Evolutionary conservation across 2,113 vertebrate species (phyloP).

Genomic region (Halichoerus grypus): DNA sequence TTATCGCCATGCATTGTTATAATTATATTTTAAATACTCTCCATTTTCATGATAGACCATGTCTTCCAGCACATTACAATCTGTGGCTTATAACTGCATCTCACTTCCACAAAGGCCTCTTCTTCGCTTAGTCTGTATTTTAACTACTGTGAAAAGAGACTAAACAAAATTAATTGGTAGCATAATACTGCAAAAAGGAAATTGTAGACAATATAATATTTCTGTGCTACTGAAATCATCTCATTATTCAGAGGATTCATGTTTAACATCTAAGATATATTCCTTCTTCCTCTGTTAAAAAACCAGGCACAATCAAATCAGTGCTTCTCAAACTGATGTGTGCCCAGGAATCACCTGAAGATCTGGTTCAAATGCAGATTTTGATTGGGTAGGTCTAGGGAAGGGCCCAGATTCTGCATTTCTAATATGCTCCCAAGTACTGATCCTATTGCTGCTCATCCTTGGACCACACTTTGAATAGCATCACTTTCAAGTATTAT

Average conservation of each 20-base stretch:
- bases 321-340: neutral
- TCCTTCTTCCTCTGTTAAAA: neutral
- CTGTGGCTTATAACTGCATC: slow-evolving; percentile 55
- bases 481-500: neutral
- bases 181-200: slow-evolving; percentile 60
- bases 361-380: neutral
- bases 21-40: slow-evolving; percentile 82
- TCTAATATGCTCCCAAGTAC: neutral
- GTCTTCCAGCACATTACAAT: slow-evolving; percentile 60
- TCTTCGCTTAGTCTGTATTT: slow-evolving; percentile 69
- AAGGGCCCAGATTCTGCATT: neutral
- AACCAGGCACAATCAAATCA: neutral
- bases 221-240: slow-evolving; percentile 50
- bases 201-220: slow-evolving; percentile 55
- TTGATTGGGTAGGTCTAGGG: neutral
- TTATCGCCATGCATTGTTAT: slow-evolving; percentile 72
- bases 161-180: slow-evolving; percentile 73
- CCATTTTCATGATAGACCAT: slow-evolving; percentile 70
- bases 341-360: neutral
- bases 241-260: slow-evolving; percentile 41
- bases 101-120: slow-evolving; percentile 55
- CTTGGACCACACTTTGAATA: neutral
- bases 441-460: neutral
- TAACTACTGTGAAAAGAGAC: slow-evolving; percentile 75
- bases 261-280: neutral